Base-by-base conservation (phyloP, 2,113 vertebrate genomes). In the Hippopotamus amphibius region DNA sequence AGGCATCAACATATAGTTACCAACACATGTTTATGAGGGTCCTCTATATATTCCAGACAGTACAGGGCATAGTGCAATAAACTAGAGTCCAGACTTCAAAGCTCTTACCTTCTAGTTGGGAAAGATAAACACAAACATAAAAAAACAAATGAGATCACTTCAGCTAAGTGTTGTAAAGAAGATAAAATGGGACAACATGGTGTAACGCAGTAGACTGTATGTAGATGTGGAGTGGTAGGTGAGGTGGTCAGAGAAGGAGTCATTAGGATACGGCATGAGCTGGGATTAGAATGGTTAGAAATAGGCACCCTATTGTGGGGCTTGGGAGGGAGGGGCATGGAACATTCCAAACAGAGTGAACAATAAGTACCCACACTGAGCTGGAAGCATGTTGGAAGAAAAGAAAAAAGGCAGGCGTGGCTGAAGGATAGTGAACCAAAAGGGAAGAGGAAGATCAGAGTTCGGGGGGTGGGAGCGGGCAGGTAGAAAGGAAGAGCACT, bases 71-170 rank as follows among this genome's bases (percentile, higher is more conserved):
- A 57, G 8, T 33, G 22, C 28, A 88, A 69, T 12, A 90, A 74
- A 61, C 74, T 90, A 82, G 53, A 90, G 26, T 28, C 55, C 19
- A 33, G 50, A 87, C n/a, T 83, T 89, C 28, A 76, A 74, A 50
- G 48, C n/a, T 90, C 81, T 71, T 68, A 72, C 15, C 17, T 65
- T 76, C 43, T 68, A 37, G 41, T 9, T 84, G 43, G 66, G 43
- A 87, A 92, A 77, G 46, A 74, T 16, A 77, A 83, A 89, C 8
- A 24, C 41, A 88, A 61, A 86, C 7, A 83, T 41, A 28, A 55
- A 82, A 83, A 88, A 86, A 84, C 4, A 3, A 96, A 55, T 59
- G 63, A 59, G 5, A 48, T 82, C 53, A 48, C 68, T 92, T 89
- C 26, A 86, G 61, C 30, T 68, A 59, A 80, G 13, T 28, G 33